A percentile compares a stretch with the other conserved stretches of the same genome.
phyloP scores from a whole-genome alignment of 2,888 invertebrate genomes.

The Agriopis marginaria region DNA sequence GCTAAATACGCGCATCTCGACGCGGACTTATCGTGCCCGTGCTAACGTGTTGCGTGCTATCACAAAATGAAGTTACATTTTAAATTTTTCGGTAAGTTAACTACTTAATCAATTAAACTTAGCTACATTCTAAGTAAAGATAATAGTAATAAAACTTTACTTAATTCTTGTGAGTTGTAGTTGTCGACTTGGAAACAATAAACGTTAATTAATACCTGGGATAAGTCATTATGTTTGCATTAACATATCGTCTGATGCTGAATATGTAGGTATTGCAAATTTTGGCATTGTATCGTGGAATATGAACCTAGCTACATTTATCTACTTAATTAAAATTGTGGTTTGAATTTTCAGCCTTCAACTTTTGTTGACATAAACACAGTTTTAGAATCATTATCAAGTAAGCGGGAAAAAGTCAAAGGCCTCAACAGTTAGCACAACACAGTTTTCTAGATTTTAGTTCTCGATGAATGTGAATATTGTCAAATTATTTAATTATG shows the following conservation, averaged over 20 bases:
- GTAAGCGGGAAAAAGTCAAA: slow-evolving; percentile 23
- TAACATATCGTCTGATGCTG: slow-evolving; percentile 16
- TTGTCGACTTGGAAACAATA: slow-evolving; percentile 38
- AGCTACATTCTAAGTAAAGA: neutral
- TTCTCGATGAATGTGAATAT: neutral
- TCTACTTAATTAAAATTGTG: neutral
- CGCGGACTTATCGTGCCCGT: slow-evolving; percentile 59
- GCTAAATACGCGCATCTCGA: slow-evolving; percentile 51
- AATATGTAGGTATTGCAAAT: neutral
- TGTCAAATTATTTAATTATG: slow-evolving; percentile 7
- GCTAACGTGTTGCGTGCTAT: slow-evolving; percentile 55
- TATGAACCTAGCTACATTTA: neutral
- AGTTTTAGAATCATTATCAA: slow-evolving; percentile 12
- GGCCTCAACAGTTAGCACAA: slow-evolving; percentile 20
- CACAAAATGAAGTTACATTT: slow-evolving; percentile 75
- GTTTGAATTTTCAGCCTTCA: slow-evolving; percentile 11
- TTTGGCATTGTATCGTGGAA: neutral
- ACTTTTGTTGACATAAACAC: slow-evolving; percentile 18
- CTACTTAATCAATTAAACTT: slow-evolving; percentile 50
- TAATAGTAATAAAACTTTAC: neutral
- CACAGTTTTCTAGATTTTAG: slow-evolving; percentile 5
- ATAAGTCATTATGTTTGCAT: slow-evolving; percentile 32
- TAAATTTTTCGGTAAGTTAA: slow-evolving; percentile 72
- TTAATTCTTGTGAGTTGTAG: slow-evolving; percentile 9
- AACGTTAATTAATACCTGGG: slow-evolving; percentile 38